Evolutionary conservation across 2,888 invertebrate species (phyloP).

Genomic region (Cantharis rustica): DNA sequence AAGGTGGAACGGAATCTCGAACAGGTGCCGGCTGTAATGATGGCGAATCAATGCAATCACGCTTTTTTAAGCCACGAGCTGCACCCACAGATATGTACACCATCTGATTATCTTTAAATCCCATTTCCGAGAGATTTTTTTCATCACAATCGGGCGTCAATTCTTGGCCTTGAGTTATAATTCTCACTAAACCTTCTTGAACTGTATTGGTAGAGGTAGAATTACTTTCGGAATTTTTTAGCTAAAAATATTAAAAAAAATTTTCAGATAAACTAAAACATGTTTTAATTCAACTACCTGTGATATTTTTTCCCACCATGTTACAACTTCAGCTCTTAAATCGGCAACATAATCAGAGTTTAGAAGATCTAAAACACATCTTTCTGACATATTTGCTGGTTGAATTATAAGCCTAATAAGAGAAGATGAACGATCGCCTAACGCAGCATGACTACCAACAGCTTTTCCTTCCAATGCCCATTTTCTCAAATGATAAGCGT

Average conservation of each 20-base stretch:
- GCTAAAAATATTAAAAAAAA: slow-evolving; percentile 32
- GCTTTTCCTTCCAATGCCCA: slow-evolving; percentile 87
- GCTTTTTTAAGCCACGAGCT: slow-evolving; percentile 59
- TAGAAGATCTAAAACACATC: slow-evolving; percentile 79
- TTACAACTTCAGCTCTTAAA: slow-evolving; percentile 90
- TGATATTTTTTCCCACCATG: slow-evolving; percentile 82
- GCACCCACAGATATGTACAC: slow-evolving; percentile 91
- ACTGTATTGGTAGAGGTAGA: slow-evolving; percentile 44
- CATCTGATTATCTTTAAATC: slow-evolving; percentile 92
- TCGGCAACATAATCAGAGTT: slow-evolving; percentile 91
- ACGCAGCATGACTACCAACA: slow-evolving; percentile 75
- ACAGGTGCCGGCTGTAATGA: slow-evolving; percentile 87
- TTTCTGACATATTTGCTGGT: slow-evolving; percentile 86
- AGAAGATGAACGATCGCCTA: slow-evolving; percentile 64
- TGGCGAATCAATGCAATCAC: slow-evolving; percentile 80
- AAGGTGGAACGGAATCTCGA: slow-evolving; percentile 82
- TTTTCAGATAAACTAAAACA: background rate
- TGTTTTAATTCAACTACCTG: slow-evolving; percentile 47
- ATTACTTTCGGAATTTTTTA: slow-evolving; percentile 44
- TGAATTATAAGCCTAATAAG: slow-evolving; percentile 81
- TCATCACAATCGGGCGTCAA: slow-evolving; percentile 91
- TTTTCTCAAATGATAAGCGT: slow-evolving; percentile 85
- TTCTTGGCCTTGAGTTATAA: slow-evolving; percentile 94
- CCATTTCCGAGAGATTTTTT: slow-evolving; percentile 86
- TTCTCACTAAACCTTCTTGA: slow-evolving; percentile 82